Percentiles rank a stretch among this genome's conserved stretches.
These are phyloP conservation scores for Scotopteryx bipunctaria DNA, from an alignment of 2,888 invertebrate genomes.

Conservation along the genomic window DNA sequence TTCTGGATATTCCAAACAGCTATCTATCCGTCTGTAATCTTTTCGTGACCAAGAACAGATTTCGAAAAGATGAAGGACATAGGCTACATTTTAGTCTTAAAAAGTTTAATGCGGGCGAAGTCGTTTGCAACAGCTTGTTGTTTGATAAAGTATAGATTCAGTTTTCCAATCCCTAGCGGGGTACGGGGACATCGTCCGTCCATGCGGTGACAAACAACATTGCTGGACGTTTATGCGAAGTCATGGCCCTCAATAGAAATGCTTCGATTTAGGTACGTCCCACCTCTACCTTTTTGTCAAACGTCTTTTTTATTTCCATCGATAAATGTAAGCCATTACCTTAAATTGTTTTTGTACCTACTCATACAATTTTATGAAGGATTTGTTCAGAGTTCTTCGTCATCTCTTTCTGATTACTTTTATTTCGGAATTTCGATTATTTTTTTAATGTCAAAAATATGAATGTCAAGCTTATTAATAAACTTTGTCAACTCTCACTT, in stretches of 20 bases:
- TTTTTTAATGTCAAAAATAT: not conserved
- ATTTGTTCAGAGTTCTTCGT: not conserved
- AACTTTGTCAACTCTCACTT: not conserved
- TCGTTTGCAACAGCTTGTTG: too few species aligned
- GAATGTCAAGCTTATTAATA: not conserved
- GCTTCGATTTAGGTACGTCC: conserved; percentile 73
- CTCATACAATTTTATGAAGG: conserved; percentile 28
- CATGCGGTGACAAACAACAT: conserved; percentile 79
- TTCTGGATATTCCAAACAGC: too few species aligned
- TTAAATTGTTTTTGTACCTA: conserved; percentile 44
- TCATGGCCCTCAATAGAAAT: conserved; percentile 79
- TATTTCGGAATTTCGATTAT: not conserved
- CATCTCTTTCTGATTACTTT: not conserved
- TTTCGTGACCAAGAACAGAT: too few species aligned
- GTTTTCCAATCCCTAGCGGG: conserved; percentile 21
- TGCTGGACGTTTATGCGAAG: conserved; percentile 76
- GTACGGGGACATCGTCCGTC: conserved; percentile 28
- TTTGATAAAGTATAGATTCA: not conserved
- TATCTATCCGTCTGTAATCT: too few species aligned
- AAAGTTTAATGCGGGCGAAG: too few species aligned
- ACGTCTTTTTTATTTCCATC: conserved; percentile 60
- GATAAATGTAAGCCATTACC: conserved; percentile 51
- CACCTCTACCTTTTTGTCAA: conserved; percentile 62
- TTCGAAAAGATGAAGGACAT: too few species aligned
- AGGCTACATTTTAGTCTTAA: too few species aligned